Evolutionary conservation across 2,888 invertebrate species (phyloP).

Genomic region (Leptura quadrifasciata): DNA sequence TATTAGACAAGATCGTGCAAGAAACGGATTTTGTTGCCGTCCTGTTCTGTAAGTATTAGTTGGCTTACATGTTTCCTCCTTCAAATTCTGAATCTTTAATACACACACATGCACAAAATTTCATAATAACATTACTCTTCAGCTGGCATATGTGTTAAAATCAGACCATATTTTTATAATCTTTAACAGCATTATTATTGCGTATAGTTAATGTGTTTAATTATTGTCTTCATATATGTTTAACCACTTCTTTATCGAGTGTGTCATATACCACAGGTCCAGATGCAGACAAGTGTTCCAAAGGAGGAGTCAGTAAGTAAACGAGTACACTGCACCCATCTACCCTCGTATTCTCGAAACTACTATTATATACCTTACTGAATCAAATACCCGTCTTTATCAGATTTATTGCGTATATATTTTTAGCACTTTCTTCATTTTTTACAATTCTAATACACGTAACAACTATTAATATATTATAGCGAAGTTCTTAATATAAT

Average conservation of each 20-base stretch:
- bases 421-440: no score
- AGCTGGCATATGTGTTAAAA: slow-evolving; percentile 17
- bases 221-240: slow-evolving; percentile 20
- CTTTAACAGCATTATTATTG: slow-evolving; percentile 13
- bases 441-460: no score
- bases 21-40: slow-evolving; percentile 95
- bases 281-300: slow-evolving; percentile 77
- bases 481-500: no score
- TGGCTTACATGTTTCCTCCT: neutral
- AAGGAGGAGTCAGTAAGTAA: slow-evolving; percentile 79
- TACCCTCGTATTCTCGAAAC: slow-evolving; percentile 24
- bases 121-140: slow-evolving; percentile 10
- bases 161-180: neutral
- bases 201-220: slow-evolving; percentile 5
- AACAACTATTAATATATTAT: no score
- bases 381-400: slow-evolving; percentile 1
- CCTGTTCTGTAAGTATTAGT: slow-evolving; percentile 90
- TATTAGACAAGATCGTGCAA: slow-evolving; percentile 91
- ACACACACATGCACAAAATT: slow-evolving; percentile 32
- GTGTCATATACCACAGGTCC: slow-evolving; percentile 73
- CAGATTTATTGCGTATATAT: no score
- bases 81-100: neutral
- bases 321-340: slow-evolving; percentile 28
- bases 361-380: slow-evolving; percentile 9
- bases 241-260: slow-evolving; percentile 57